These are phyloP conservation scores for Coelopa frigida DNA, from an alignment of 1,140 invertebrate species.

Conservation along the genomic window DNA sequence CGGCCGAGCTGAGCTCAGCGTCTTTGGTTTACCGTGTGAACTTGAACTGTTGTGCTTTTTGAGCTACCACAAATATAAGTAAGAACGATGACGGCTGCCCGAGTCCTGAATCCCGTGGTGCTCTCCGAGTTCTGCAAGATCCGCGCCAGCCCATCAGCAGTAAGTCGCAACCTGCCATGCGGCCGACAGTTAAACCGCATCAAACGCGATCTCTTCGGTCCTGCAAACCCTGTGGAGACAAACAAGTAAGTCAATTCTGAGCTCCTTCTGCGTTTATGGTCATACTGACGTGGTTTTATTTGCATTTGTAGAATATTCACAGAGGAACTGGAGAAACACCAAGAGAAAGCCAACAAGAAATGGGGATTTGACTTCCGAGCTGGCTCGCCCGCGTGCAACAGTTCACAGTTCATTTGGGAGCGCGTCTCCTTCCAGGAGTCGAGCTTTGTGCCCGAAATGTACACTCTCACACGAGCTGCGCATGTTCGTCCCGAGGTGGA, in stretches of 20 bases:
- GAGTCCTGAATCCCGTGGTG: conserved; percentile 33
- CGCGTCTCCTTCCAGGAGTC: conserved; percentile 37
- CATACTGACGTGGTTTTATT: neutral
- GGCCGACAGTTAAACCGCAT: conserved; percentile 34
- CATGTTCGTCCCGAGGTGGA: conserved; percentile 25
- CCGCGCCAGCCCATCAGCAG: conserved; percentile 22
- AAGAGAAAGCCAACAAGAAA: conserved; percentile 33
- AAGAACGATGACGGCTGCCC: conserved; percentile 42
- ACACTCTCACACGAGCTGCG: conserved; percentile 39
- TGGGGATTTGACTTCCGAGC: conserved; percentile 43
- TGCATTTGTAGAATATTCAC: conserved; percentile 19
- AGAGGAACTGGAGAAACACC: conserved; percentile 34
- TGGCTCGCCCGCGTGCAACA: conserved; percentile 27
- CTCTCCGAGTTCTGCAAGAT: conserved; percentile 33
- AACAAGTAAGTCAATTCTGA: conserved; percentile 26
- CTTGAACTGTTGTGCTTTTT: too few relatives aligned
- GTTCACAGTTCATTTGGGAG: conserved; percentile 34
- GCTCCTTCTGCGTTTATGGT: neutral
- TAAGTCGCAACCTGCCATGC: conserved; percentile 28
- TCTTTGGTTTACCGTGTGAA: too few relatives aligned
- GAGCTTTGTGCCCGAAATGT: conserved; percentile 33
- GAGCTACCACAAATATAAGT: too few relatives aligned
- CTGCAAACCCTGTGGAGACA: conserved; percentile 22
- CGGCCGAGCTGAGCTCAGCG: too few relatives aligned
- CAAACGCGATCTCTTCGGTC: conserved; percentile 39